phyloP scores from a whole-genome alignment of 2,797 vertebrate genomes.

The Malurus splendens region DNA sequence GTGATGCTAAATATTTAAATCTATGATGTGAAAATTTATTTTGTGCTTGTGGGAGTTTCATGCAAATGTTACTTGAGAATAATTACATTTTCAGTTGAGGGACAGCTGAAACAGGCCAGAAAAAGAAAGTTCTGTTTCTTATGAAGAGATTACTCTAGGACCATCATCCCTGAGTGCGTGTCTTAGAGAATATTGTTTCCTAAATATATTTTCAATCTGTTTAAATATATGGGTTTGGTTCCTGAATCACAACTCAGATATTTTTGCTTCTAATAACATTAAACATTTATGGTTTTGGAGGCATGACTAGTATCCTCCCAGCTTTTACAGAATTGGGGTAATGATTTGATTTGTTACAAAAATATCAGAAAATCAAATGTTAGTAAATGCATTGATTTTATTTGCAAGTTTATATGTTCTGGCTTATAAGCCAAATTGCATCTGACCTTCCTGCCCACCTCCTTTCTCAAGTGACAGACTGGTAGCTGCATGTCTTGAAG shows the following conservation, averaged over 20 bases:
- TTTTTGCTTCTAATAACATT: neutral
- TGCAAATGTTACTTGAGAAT: neutral
- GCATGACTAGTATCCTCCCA: neutral
- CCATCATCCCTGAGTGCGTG: neutral
- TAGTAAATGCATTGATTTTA: neutral
- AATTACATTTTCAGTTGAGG: neutral
- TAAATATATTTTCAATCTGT: neutral
- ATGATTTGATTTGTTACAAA: neutral
- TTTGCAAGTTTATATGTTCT: neutral
- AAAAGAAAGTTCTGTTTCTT: neutral
- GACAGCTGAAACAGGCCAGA: neutral
- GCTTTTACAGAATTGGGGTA: neutral
- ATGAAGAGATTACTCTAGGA: neutral
- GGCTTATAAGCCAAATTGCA: neutral
- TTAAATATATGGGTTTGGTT: neutral
- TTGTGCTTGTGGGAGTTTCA: neutral
- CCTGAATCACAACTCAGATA: neutral
- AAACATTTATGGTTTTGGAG: neutral
- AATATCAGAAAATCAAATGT: neutral
- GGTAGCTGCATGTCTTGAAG: fast-evolving
- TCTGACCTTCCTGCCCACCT: neutral
- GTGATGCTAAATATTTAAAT: neutral
- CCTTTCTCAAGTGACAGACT: neutral
- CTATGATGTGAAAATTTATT: neutral
- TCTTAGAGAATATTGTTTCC: neutral